These are phyloP conservation scores for Pachyuromys duprasi DNA, from an alignment of 2,797 vertebrate genomes.

Conservation along the genomic window DNA sequence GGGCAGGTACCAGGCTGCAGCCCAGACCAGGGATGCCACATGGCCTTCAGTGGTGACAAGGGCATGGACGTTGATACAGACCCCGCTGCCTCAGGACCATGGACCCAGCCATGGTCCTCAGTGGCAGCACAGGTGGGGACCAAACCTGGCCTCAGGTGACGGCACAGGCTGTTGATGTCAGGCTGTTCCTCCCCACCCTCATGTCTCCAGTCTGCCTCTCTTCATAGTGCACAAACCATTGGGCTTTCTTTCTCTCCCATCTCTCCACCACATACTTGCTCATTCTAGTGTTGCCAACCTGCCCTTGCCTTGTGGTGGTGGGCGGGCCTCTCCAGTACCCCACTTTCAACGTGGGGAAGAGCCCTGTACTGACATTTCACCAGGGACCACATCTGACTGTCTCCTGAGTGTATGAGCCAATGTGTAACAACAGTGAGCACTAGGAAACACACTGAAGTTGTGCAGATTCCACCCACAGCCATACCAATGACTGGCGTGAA, in stretches of 20 bases:
- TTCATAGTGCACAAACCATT: background rate
- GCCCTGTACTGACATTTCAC: background rate
- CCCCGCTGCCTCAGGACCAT: background rate
- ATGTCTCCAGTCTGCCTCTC: background rate
- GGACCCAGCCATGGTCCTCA: background rate
- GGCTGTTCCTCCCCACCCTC: background rate
- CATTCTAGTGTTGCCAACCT: background rate
- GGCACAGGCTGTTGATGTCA: background rate
- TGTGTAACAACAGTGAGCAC: background rate
- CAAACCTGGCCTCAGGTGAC: background rate
- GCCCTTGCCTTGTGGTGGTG: background rate
- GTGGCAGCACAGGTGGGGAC: too few relatives aligned
- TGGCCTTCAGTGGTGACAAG: background rate
- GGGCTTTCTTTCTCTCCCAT: background rate
- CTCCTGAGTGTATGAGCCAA: background rate
- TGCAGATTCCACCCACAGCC: background rate
- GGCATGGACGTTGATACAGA: background rate
- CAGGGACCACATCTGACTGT: background rate
- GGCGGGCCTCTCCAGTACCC: background rate
- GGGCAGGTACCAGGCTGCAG: background rate
- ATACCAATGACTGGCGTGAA: background rate
- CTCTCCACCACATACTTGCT: too few relatives aligned
- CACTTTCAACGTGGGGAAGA: background rate
- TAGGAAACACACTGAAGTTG: background rate
- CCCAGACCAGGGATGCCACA: background rate